Conservation (phyloP, 2,797 vertebrate genomes). For the Neoniphon sammara region DNA sequence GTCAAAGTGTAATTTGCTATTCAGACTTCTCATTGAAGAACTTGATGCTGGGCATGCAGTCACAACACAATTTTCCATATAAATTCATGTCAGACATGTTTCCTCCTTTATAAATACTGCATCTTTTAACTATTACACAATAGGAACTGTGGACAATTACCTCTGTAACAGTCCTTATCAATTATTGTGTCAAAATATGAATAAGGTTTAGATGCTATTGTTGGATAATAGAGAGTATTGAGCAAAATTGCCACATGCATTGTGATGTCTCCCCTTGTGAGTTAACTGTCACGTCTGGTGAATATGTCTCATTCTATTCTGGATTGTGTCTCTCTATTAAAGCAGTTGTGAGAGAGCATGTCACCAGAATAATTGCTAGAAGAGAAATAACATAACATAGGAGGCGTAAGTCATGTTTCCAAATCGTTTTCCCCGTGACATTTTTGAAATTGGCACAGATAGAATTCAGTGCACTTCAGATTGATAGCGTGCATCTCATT, state of each 20-base stretch:
- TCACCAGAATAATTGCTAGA: conserved; percentile 74
- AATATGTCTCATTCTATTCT: conserved; percentile 70
- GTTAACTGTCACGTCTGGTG: conserved; percentile 74
- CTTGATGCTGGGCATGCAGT: conserved; percentile 35
- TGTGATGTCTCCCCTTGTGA: conserved; percentile 68
- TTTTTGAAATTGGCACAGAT: conserved; percentile 73
- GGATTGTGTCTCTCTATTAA: conserved; percentile 72
- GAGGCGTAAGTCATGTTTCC: conserved; percentile 71
- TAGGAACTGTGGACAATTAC: conserved; percentile 67
- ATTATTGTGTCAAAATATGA: conserved; percentile 69
- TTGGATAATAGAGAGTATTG: conserved; percentile 67
- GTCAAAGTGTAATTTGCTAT: conserved; percentile 43
- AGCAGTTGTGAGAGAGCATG: conserved; percentile 66
- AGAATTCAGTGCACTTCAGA: conserved; percentile 60
- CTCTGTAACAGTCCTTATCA: conserved; percentile 51
- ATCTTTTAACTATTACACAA: conserved; percentile 52
- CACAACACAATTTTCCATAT: conserved; percentile 58
- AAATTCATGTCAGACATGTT: conserved; percentile 62
- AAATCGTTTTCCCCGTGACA: conserved; percentile 67
- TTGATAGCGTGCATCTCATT: conserved; percentile 46
- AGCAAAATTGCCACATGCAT: conserved; percentile 65
- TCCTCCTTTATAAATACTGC: conserved; percentile 52
- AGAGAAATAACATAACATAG: conserved; percentile 70
- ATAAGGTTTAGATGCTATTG: conserved; percentile 59
- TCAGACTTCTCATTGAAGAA: conserved; percentile 36